Evolutionary conservation across 2,888 invertebrate genomes (phyloP), one percentile per base, ranked within the genome.

Genomic region (Plutella xylostella): DNA sequence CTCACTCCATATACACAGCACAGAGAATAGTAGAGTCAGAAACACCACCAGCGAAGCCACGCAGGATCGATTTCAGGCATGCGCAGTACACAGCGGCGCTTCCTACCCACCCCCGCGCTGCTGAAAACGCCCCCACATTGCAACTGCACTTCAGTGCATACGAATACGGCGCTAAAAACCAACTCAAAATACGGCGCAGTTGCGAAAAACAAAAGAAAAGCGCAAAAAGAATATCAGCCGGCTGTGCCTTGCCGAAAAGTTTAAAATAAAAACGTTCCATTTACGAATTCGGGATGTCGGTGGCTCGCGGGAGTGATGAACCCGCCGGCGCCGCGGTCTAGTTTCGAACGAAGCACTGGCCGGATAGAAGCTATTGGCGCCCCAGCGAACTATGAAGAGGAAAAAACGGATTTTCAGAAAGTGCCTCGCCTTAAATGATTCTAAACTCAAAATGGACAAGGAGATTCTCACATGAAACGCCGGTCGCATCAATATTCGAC

Each of bases 141-240:
- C 82, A 79, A 77, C 72, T 83, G 83, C 82, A 83, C 62, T 77
- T 62, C 78, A 83, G 80, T 82, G 82, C 82, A 83, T 67, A 60
- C 65, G 57, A 60, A 65, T 66, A 63, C 78, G 72, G 66, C 63
- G 63, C 58, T 55, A 57, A 62, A 61, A 61, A 64, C 60, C 67
- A 65, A 57, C 60, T 56, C 51, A 57, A 64, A 67, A 65, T 63
- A 56, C 55, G 60, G 61, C 58, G 61, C 57, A 55, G 58, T 52
- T 15, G n/a, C 33, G 33, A 14, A 17, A 6, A 46, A 43, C 19
- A 53, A 50, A 54, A 46, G 51, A 47, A 37, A 11, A 37, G 28
- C 45, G 50, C 47, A 41, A 41, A 46, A 48, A n/a, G n/a, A n/a
- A n/a, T 50, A 46, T 38, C 20, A 30, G 35, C 38, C 35, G 19